phyloP scores from a whole-genome alignment of 2,888 invertebrate species.

The Epirrhoe tristata region DNA sequence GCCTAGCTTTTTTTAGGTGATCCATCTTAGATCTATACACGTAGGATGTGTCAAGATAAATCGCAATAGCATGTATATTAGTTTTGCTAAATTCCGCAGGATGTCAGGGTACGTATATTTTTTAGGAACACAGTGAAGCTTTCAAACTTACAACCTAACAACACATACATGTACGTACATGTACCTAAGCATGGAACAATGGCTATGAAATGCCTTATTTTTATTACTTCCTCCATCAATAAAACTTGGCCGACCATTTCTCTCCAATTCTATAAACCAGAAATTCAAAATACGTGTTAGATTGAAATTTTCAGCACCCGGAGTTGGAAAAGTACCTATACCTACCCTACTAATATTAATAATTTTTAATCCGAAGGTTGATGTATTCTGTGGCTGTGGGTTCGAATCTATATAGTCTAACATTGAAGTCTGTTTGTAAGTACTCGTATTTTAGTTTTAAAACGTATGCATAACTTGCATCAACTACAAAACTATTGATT shows the following conservation, averaged over 20 bases:
- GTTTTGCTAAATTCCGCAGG: not conserved
- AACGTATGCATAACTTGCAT: no score
- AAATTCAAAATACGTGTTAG: constrained; percentile 2
- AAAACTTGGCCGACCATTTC: constrained; percentile 51
- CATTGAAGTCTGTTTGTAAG: no score
- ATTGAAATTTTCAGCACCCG: not conserved
- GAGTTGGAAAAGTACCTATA: not conserved
- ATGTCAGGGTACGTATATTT: not conserved
- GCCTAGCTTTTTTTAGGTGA: no score
- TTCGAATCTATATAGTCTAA: no score
- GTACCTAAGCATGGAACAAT: constrained; percentile 47
- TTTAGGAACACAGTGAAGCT: constrained; percentile 6
- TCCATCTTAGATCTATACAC: no score
- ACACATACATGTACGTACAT: constrained; percentile 13
- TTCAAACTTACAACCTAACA: not conserved
- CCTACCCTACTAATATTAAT: no score
- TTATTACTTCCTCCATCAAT: constrained; percentile 55
- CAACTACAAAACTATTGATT: no score
- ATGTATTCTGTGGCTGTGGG: no score
- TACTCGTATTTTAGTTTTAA: no score
- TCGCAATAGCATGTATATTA: no score
- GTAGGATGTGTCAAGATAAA: no score
- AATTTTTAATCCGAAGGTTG: no score
- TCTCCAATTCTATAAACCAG: constrained; percentile 18
- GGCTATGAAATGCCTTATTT: constrained; percentile 52